Conservation (phyloP, 2,797 vertebrate genomes). For the Sebastiscus albofasciatus region DNA sequence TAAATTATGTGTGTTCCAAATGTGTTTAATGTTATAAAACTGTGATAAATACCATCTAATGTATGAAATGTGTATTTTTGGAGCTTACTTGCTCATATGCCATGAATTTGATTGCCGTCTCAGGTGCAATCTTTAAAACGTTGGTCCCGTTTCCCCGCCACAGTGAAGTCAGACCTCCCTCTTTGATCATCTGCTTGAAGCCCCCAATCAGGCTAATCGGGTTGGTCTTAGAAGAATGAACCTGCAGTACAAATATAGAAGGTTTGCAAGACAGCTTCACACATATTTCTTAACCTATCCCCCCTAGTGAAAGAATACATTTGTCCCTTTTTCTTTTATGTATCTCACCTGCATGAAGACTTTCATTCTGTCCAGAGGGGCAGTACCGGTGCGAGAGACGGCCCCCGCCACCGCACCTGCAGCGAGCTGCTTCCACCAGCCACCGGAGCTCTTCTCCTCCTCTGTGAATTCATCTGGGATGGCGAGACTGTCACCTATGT, state of each 20-base stretch:
- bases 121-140: slow-evolving; percentile 97
- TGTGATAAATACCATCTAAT: neutral
- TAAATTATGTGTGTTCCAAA: neutral
- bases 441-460: slow-evolving; percentile 91
- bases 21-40: neutral
- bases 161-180: slow-evolving; percentile 91
- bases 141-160: slow-evolving; percentile 98
- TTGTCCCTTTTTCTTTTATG: neutral
- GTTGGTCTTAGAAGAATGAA: slow-evolving; percentile 90
- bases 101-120: slow-evolving; percentile 98
- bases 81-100: slow-evolving; percentile 93
- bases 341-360: slow-evolving; percentile 96
- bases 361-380: slow-evolving; percentile 95
- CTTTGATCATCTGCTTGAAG: slow-evolving; percentile 93
- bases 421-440: slow-evolving; percentile 94
- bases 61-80: neutral
- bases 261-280: neutral
- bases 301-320: fast-evolving
- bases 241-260: slow-evolving; percentile 75
- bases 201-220: slow-evolving; percentile 88
- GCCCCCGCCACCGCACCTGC: slow-evolving; percentile 92
- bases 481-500: slow-evolving; percentile 95
- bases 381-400: slow-evolving; percentile 94
- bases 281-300: too few species aligned
- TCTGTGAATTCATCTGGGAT: slow-evolving; percentile 99